These are phyloP conservation scores for Silvanus unidentatus DNA, from an alignment of 2,888 invertebrate genomes.

Conservation along the genomic window DNA sequence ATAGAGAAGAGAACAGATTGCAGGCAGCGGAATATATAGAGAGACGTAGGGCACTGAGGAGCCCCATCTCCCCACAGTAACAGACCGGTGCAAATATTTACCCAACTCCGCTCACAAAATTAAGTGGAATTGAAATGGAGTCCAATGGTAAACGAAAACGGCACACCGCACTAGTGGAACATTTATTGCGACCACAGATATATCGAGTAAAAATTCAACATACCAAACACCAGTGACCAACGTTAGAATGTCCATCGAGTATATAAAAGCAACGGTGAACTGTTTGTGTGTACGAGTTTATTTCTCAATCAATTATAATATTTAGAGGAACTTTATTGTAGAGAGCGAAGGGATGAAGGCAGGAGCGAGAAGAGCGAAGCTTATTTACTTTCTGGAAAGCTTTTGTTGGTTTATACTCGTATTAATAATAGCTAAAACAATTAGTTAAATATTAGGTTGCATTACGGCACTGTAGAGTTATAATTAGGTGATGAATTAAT, in stretches of 20 bases:
- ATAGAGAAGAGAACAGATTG: conserved; percentile 25
- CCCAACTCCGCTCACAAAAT: conserved; percentile 48
- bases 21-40: conserved; percentile 11
- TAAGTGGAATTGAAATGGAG: conserved; percentile 50
- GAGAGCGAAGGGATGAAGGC: too few species aligned
- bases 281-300: too few species aligned
- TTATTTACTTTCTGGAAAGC: conserved; percentile 32
- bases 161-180: conserved; percentile 6
- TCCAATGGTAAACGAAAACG: conserved; percentile 45
- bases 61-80: conserved; percentile 33
- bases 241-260: too few species aligned
- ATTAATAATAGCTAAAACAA: conserved; percentile 46
- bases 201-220: too few species aligned
- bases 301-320: too few species aligned
- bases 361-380: too few species aligned
- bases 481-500: conserved; percentile 43
- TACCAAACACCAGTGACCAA: too few species aligned
- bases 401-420: conserved; percentile 26
- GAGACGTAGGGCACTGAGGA: conserved; percentile 20
- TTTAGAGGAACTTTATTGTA: too few species aligned
- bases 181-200: background rate
- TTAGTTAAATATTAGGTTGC: conserved; percentile 47
- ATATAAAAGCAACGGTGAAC: too few species aligned
- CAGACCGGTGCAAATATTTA: conserved; percentile 47
- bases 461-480: conserved; percentile 37